Percentiles rank a stretch among this genome's conserved stretches.
Conservation (phyloP, 2,113 vertebrate genomes). For the Talpa occidentalis region DNA sequence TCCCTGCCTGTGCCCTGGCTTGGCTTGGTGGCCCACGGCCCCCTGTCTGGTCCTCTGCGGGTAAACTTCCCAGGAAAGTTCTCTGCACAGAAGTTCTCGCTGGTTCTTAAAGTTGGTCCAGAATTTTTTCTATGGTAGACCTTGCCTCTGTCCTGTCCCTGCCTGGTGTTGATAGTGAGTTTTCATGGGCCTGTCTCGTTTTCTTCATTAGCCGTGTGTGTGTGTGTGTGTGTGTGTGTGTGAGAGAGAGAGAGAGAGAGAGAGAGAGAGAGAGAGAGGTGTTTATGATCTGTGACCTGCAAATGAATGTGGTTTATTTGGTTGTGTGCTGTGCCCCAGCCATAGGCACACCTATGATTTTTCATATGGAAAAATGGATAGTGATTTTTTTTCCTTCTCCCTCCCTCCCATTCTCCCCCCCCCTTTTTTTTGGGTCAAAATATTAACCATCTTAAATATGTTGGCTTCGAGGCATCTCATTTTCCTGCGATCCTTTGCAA, state of each 20-base stretch:
- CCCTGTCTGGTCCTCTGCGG: neutral
- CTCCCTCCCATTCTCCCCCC: neutral
- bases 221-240: neutral
- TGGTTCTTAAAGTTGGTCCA: neutral
- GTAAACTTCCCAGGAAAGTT: too few species aligned
- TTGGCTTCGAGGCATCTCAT: neutral
- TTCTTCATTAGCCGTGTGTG: neutral
- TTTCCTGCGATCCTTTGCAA: neutral
- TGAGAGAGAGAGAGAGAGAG: neutral
- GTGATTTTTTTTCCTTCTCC: too few species aligned
- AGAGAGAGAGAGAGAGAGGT: too few species aligned
- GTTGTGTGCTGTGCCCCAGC: neutral
- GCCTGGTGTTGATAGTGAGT: neutral
- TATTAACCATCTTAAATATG: neutral
- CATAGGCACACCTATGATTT: neutral
- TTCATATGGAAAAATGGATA: neutral
- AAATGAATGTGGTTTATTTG: neutral
- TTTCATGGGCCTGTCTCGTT: neutral
- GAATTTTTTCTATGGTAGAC: neutral
- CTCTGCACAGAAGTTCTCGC: neutral
- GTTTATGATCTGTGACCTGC: neutral
- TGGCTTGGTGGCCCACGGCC: neutral
- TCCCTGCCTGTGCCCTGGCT: slow-evolving; percentile 60
- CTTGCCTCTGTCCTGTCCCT: neutral
- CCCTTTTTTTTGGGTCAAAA: neutral